Conservation (phyloP, 2,888 invertebrate species). For the Peribatodes rhomboidaria region DNA sequence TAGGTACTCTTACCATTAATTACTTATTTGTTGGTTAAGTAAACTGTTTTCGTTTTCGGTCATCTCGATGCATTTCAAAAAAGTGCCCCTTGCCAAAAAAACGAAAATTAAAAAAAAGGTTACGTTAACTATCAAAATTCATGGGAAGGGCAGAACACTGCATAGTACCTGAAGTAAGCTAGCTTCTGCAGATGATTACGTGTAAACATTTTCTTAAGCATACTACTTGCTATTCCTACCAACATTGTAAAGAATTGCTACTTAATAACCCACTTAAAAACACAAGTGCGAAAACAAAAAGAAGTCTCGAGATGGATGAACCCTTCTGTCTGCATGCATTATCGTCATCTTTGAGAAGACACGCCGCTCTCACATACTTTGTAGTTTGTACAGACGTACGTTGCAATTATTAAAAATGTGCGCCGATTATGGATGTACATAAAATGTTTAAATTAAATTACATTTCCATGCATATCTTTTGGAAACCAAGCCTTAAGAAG, state of each 20-base stretch:
- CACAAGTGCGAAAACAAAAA: constrained; percentile 4
- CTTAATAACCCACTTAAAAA: neutral
- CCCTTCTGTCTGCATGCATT: constrained; percentile 16
- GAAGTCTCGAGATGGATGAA: neutral
- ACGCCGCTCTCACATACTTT: constrained; percentile 13
- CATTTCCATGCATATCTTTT: constrained; percentile 11
- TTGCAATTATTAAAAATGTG: constrained; percentile 18
- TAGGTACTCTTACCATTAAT: too few relatives aligned
- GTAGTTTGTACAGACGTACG: constrained; percentile 8
- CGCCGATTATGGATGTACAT: constrained; percentile 12
- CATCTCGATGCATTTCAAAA: too few relatives aligned
- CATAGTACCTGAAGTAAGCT: too few relatives aligned
- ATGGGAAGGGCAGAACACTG: too few relatives aligned
- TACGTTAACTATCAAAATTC: too few relatives aligned
- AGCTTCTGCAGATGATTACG: too few relatives aligned
- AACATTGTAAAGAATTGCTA: constrained; percentile 3
- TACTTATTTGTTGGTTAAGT: too few relatives aligned
- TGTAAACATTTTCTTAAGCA: too few relatives aligned
- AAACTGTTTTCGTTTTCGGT: too few relatives aligned
- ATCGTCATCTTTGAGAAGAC: neutral
- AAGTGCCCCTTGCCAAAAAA: too few relatives aligned
- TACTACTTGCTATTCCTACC: neutral
- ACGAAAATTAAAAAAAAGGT: too few relatives aligned
- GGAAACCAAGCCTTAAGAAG: neutral
- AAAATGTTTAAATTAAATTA: constrained; percentile 30